Percentiles rank a stretch among this genome's conserved stretches.
These are phyloP conservation scores for Cuniculus paca DNA, from an alignment of 2,797 vertebrate genomes.

Conservation along the genomic window DNA sequence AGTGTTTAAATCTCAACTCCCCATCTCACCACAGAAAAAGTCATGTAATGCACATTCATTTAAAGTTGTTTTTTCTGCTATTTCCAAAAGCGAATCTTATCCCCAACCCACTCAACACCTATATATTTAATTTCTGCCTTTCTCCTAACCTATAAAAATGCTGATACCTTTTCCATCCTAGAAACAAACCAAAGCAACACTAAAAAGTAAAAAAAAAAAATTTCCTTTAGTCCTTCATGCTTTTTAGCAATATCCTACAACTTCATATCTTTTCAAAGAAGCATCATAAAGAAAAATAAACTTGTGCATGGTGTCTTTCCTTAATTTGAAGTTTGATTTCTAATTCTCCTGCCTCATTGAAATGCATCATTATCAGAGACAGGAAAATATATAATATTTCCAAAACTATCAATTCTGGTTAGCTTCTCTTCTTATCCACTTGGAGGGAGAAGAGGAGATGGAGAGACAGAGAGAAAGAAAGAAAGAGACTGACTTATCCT, in stretches of 20 bases:
- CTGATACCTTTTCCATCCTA: neutral
- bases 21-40: neutral
- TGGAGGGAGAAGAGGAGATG: neutral
- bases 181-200: neutral
- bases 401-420: conserved; percentile 34
- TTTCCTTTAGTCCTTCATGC: neutral
- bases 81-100: conserved; percentile 30
- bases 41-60: neutral
- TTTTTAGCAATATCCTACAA: neutral
- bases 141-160: conserved; percentile 34
- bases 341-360: neutral
- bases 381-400: neutral
- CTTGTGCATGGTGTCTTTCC: neutral
- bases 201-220: conserved; percentile 15
- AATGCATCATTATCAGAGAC: conserved; percentile 10
- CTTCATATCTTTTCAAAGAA: conserved; percentile 34
- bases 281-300: conserved; percentile 24
- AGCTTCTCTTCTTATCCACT: neutral
- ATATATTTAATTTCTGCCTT: conserved; percentile 47
- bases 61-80: conserved; percentile 27
- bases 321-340: conserved; percentile 40
- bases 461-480: neutral
- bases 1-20: conserved; percentile 28
- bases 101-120: neutral
- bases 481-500: neutral